A percentile compares a stretch with the other conserved stretches of the same genome.
These are phyloP conservation scores for Lycodopsis pacificus DNA, from an alignment of 2,797 vertebrate species.

Conservation along the genomic window DNA sequence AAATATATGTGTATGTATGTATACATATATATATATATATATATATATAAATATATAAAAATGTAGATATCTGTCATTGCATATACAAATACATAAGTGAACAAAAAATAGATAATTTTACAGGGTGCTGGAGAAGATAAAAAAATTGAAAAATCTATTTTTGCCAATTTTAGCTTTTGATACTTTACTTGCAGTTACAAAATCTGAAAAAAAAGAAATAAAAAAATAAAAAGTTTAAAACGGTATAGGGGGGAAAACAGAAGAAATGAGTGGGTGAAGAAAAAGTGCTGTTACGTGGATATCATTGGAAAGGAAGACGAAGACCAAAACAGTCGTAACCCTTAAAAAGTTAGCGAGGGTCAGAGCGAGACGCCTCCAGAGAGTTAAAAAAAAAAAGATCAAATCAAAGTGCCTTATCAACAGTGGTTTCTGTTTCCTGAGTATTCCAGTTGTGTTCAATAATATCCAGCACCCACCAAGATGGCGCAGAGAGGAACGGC, in stretches of 20 bases:
- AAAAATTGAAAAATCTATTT: slow-evolving; percentile 90
- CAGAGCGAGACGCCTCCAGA: slow-evolving; percentile 53
- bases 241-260: slow-evolving; percentile 77
- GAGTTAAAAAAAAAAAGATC: slow-evolving; percentile 59
- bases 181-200: slow-evolving; percentile 97
- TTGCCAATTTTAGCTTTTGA: slow-evolving; percentile 99
- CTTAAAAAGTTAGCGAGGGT: slow-evolving; percentile 58
- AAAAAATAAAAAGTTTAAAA: slow-evolving; percentile 78
- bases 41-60: slow-evolving; percentile 85
- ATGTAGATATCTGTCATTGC: slow-evolving; percentile 99
- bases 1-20: slow-evolving; percentile 74
- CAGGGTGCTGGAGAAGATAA: slow-evolving; percentile 99
- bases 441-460: slow-evolving; percentile 83
- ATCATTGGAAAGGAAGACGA: slow-evolving; percentile 77
- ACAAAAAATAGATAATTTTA: slow-evolving; percentile 99
- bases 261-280: slow-evolving; percentile 45
- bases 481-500: slow-evolving; percentile 75
- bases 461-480: slow-evolving; percentile 83
- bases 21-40: too few species aligned
- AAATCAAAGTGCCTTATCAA: slow-evolving; percentile 88
- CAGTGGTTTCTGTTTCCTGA: slow-evolving; percentile 83
- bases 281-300: slow-evolving; percentile 78
- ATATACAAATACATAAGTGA: slow-evolving; percentile 94
- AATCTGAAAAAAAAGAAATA: slow-evolving; percentile 86
- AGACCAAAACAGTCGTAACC: slow-evolving; percentile 78